Evolutionary conservation across 2,113 vertebrate species (phyloP), one percentile per base, ranked within the genome.

Genomic region (Cephalophus harveyi): DNA sequence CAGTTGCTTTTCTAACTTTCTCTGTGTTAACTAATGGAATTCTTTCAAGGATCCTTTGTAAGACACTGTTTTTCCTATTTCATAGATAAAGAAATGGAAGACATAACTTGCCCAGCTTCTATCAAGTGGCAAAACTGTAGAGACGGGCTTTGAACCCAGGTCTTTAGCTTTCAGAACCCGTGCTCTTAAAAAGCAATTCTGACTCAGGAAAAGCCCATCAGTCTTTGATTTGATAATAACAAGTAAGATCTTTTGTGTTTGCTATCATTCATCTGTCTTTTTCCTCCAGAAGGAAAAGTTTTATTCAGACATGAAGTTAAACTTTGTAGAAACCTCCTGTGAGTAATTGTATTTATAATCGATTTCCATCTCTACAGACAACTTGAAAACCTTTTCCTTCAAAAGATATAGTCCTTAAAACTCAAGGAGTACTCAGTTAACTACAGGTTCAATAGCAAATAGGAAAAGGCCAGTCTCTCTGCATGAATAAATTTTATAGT

Each of bases 401-500:
- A 30, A 59, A 74, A 16, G 25, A 5, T 71, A 93, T 36, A 79
- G 21, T 76, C 91, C 52, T 96, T 86, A 64, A 96, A 97, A 83
- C 50, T 79, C 85, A 83, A 33, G 17, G 55, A 74, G 40, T 74
- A 74, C 46, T 91, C 36, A 48, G 50, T 64, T 92, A 95, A 89
- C 60, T 96, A 36, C 76, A 93, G 67, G 90, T 94, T 98, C 90
- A 96, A 79, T 91, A 95, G 67, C 88, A 97, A 96, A 82, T 54
- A 96, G 94, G 78, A 91, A 94, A 96, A 93, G 6, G 21, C 71
- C 27, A 92, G 78, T 55, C 55, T 97, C 1, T 13, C 55, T 43
- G 62, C 97, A 94, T 91, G 94, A 98, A 95, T 98, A 97, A 97
- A 88, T 93, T 97, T 97, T 97, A 97, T 92, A 97, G 95, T 95